Percentiles rank a stretch among this genome's conserved stretches.
These are phyloP conservation scores for Leistus spinibarbis DNA, from an alignment of 2,888 invertebrate species.

Conservation along the genomic window DNA sequence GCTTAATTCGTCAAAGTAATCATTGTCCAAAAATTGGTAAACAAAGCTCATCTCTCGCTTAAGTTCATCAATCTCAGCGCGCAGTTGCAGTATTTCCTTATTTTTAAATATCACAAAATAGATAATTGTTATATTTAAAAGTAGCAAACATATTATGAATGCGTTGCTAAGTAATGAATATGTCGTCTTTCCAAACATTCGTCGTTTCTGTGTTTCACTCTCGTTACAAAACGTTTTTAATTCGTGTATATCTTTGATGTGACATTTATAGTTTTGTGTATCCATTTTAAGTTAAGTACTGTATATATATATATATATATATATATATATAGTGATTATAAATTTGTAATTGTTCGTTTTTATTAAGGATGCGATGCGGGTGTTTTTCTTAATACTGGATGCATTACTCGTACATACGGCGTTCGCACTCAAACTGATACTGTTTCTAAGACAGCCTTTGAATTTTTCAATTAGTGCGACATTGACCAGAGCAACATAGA, in stretches of 20 bases:
- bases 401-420: background rate
- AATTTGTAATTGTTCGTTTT: background rate
- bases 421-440: background rate
- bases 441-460: background rate
- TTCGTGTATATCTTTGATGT: background rate
- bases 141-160: background rate
- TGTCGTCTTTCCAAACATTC: background rate
- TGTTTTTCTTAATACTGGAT: no score
- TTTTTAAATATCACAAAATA: constrained; percentile 8
- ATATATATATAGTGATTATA: background rate
- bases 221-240: background rate
- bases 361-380: background rate
- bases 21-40: constrained; percentile 50
- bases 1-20: constrained; percentile 53
- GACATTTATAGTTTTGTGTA: background rate
- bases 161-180: background rate
- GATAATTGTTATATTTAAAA: constrained; percentile 3
- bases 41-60: constrained; percentile 50
- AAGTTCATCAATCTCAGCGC: constrained; percentile 51
- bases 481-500: background rate
- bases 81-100: constrained; percentile 1
- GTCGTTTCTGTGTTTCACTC: background rate
- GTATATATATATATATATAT: background rate
- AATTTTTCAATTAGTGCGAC: constrained; percentile 5
- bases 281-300: background rate